Conservation (phyloP, 2,888 invertebrate genomes). For the Theodoxus fluviatilis region DNA sequence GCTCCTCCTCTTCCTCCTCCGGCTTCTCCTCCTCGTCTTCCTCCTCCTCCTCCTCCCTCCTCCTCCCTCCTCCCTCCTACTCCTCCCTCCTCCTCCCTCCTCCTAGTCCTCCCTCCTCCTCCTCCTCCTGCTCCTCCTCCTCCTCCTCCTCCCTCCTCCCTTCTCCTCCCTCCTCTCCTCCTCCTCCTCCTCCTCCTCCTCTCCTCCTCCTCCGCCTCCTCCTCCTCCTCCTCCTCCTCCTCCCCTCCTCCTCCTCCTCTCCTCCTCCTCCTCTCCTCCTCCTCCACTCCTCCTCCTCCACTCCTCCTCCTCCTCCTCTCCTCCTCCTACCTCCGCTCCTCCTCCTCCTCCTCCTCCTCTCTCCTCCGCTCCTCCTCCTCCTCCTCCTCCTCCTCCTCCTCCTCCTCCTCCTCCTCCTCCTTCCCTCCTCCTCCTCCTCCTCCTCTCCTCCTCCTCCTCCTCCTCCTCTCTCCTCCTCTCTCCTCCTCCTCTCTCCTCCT, state of each 20-base stretch:
- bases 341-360: neutral
- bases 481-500: neutral
- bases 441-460: neutral
- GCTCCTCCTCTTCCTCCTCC: too few species aligned
- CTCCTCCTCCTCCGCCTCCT: neutral
- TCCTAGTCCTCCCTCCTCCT: too few species aligned
- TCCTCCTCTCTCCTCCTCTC: too few species aligned
- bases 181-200: neutral
- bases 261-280: neutral
- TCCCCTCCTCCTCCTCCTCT: neutral
- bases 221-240: conserved; percentile 7
- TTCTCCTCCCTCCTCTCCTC: neutral
- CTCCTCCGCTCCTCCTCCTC: neutral
- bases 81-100: too few species aligned
- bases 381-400: neutral
- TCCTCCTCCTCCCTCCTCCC: neutral
- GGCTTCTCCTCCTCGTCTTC: too few species aligned
- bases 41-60: too few species aligned
- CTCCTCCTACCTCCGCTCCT: neutral
- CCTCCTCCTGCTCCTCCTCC: neutral
- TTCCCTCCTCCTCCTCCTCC: neutral
- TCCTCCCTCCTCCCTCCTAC: too few species aligned
- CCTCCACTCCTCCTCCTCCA: too few species aligned
- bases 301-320: neutral
- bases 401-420: neutral